Evolutionary conservation across 1,140 invertebrate species (phyloP), one percentile per base, ranked within the genome.

Genomic region (Trichogramma pretiosum): DNA sequence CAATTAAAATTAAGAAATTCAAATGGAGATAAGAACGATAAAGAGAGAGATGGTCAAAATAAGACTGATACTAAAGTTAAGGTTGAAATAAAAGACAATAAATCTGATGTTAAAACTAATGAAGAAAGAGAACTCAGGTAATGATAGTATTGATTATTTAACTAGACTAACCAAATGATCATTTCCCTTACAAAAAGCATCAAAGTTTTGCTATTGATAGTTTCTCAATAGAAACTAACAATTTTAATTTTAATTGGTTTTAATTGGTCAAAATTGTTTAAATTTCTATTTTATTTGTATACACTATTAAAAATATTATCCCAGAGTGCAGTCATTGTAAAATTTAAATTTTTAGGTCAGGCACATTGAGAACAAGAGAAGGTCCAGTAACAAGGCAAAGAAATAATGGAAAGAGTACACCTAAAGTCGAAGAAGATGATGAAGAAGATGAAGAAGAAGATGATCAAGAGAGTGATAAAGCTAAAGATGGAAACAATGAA

Each of bases 351-450:
- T n/a, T n/a, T n/a, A n/a, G n/a, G n/a, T n/a, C n/a, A n/a, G n/a
- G n/a, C 34, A 63, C 65, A 5, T 58, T 22, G 24, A 63, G 68
- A 52, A 56, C 60, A 36, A 62, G 65, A 18, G 67, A 70, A 57
- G 64, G 67, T 14, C 69, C 69, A n/a, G 65, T 68, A 11, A 70
- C 69, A 5, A 61, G 68, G 48, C 50, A 60, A 3, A 61, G 67
- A 30, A 64, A 64, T 22, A 68, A 55, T 35, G 1, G 49, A 2
- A 65, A 64, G 14, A n/a, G n/a, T n/a, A n/a, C n/a, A n/a, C n/a
- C n/a, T n/a, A n/a, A n/a, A n/a, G n/a, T 59, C 60, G 30, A 61
- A 60, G 41, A 59, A 61, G 28, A 61, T 60, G 41, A 56, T 51
- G 45, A 45, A 28, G 42, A 45, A 21, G 36, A 56, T 46, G 44